Conservation (phyloP, 2,888 invertebrate genomes). For the Meliscaeva auricollis region DNA sequence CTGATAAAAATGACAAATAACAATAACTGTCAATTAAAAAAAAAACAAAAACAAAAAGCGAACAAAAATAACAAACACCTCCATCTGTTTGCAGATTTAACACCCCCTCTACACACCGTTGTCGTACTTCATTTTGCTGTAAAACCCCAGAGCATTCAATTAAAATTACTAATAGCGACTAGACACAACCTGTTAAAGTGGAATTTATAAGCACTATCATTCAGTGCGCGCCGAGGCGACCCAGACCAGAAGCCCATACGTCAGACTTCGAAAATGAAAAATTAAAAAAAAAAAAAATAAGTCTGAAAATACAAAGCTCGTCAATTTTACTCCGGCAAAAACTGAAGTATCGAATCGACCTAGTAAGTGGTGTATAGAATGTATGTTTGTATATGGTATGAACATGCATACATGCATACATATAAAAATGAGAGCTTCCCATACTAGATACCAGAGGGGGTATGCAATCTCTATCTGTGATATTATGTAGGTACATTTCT, state of each 20-base stretch:
- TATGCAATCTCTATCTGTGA: constrained; percentile 25
- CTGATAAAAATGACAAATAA: constrained; percentile 54
- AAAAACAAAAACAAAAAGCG: background rate
- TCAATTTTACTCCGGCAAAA: constrained; percentile 70
- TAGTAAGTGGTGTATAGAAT: constrained; percentile 57
- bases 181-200: constrained; percentile 76
- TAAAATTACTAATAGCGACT: constrained; percentile 75
- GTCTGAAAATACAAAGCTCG: constrained; percentile 62
- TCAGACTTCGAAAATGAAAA: constrained; percentile 58
- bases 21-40: constrained; percentile 22
- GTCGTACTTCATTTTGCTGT: constrained; percentile 36
- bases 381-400: background rate
- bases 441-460: constrained; percentile 32
- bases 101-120: constrained; percentile 29
- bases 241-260: constrained; percentile 72
- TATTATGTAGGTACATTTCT: background rate
- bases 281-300: constrained; percentile 38
- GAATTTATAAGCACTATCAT: constrained; percentile 74
- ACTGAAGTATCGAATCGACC: constrained; percentile 74
- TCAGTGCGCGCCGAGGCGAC: constrained; percentile 60
- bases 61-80: constrained; percentile 33
- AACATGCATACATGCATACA: background rate
- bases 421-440: constrained; percentile 52
- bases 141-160: constrained; percentile 67
- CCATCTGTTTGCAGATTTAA: constrained; percentile 43